Conservation (phyloP, 2,797 vertebrate genomes). For the Ctenopoma multispine region DNA sequence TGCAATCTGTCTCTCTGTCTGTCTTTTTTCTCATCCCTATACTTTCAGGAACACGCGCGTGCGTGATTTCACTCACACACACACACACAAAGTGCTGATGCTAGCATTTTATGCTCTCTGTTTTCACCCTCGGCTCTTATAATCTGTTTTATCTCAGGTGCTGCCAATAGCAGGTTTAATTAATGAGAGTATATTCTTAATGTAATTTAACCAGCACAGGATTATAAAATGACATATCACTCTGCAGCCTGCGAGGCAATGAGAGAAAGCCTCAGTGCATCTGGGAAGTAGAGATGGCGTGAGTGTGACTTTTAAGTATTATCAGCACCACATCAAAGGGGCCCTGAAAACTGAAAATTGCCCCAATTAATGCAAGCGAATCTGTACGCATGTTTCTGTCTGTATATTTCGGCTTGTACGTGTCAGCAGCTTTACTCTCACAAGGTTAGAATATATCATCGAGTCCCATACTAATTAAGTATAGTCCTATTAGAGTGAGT, state of each 20-base stretch:
- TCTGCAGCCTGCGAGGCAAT: conserved; percentile 77
- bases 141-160: conserved; percentile 86
- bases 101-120: conserved; percentile 66
- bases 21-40: conserved; percentile 24
- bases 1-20: conserved; percentile 32
- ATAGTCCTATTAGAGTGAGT: conserved; percentile 68
- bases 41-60: conserved; percentile 37
- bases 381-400: conserved; percentile 19
- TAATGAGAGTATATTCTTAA: conserved; percentile 85
- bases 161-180: conserved; percentile 84
- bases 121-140: conserved; percentile 78
- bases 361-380: conserved; percentile 6
- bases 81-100: conserved; percentile 73
- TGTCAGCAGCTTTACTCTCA: conserved; percentile 63
- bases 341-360: conserved; percentile 30
- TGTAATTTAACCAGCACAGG: conserved; percentile 78
- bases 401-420: conserved; percentile 44
- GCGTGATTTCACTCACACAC: conserved; percentile 29
- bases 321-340: conserved; percentile 52
- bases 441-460: conserved; percentile 65
- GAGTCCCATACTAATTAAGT: conserved; percentile 79
- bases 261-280: conserved; percentile 61
- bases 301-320: conserved; percentile 32
- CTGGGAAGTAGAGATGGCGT: conserved; percentile 20
- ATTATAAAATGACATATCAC: conserved; percentile 81